Evolutionary conservation across 2,888 invertebrate species (phyloP), one percentile per base, ranked within the genome.

Genomic region (Aleiodes testaceus): DNA sequence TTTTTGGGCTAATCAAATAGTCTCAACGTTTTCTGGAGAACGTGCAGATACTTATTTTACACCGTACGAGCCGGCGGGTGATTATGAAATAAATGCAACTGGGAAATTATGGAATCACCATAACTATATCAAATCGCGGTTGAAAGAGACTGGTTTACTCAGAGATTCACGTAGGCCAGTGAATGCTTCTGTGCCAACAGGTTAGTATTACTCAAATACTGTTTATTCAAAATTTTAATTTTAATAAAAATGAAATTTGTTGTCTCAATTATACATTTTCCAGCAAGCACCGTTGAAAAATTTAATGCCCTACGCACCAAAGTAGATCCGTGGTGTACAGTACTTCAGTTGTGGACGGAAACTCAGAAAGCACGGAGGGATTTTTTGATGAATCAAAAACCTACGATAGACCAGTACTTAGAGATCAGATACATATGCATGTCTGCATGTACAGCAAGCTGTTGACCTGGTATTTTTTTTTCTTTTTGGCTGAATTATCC

Each of bases 341-440:
- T 64, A 12, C 5, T 45, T 20, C 5, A 42, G 7, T 64, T 64
- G 64, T 64, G 64, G 64, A 6, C 14, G 18, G n/a, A 20, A 47
- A 64, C 64, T 6, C 45, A 3, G 16, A 20, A 64, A 64, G 49
- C 45, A 1, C 64, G 64, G 3, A 45, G 22, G 14, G 6, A 64
- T 1, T 22, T 64, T 12, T 47, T 47, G 22, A 44, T 18, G 1
- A 16, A 42, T 2, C 1, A 64, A 47, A 45, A 18, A 22, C 64
- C 47, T 12, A 47, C 64, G n/a, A 47, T 64, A n/a, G 22, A n/a
- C 2, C 3, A 64, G 11, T 22, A 11, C 18, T 47, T 64, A n/a
- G n/a, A n/a, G n/a, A n/a, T n/a, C n/a, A 64, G 47, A 45, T 42
- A n/a, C 64, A 45, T 64, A 47, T 64, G 45, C 49, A 18, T 45